Conservation (phyloP, 1,140 invertebrate species). For the Dendrolimus punctatus region DNA sequence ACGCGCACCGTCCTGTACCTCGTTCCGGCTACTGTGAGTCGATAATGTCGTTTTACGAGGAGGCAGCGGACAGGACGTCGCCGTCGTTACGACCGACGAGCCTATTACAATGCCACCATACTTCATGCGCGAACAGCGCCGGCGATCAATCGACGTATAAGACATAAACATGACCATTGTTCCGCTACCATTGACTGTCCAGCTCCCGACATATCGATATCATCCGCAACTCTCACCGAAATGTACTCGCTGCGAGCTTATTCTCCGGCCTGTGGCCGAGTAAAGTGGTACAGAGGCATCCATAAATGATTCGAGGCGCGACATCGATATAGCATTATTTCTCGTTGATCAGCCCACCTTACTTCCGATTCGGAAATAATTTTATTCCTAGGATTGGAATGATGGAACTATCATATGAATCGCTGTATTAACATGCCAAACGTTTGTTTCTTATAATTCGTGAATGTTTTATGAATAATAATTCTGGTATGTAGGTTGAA, state of each 20-base stretch:
- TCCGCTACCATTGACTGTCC: slow-evolving; percentile 45
- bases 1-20: slow-evolving; percentile 65
- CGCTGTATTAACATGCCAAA: slow-evolving; percentile 34
- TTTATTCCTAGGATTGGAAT: slow-evolving; percentile 55
- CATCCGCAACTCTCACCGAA: slow-evolving; percentile 31
- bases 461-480: slow-evolving; percentile 34
- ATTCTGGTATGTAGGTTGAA: slow-evolving; percentile 35
- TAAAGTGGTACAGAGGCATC: slow-evolving; percentile 40
- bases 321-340: slow-evolving; percentile 63
- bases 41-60: slow-evolving; percentile 70
- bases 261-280: slow-evolving; percentile 4
- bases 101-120: slow-evolving; percentile 67
- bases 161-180: slow-evolving; percentile 38
- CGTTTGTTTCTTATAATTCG: slow-evolving; percentile 46
- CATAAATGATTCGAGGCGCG: slow-evolving; percentile 63
- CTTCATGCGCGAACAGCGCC: slow-evolving; percentile 51
- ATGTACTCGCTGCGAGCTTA: slow-evolving; percentile 27
- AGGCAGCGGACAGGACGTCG: slow-evolving; percentile 66
- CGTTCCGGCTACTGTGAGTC: slow-evolving; percentile 69
- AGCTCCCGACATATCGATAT: slow-evolving; percentile 22
- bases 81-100: slow-evolving; percentile 67
- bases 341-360: slow-evolving; percentile 60
- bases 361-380: slow-evolving; percentile 70
- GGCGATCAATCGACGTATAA: slow-evolving; percentile 30
- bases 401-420: slow-evolving; percentile 49